phyloP scores from a whole-genome alignment of 2,797 vertebrate species.

The Acropternis orthonyx region DNA sequence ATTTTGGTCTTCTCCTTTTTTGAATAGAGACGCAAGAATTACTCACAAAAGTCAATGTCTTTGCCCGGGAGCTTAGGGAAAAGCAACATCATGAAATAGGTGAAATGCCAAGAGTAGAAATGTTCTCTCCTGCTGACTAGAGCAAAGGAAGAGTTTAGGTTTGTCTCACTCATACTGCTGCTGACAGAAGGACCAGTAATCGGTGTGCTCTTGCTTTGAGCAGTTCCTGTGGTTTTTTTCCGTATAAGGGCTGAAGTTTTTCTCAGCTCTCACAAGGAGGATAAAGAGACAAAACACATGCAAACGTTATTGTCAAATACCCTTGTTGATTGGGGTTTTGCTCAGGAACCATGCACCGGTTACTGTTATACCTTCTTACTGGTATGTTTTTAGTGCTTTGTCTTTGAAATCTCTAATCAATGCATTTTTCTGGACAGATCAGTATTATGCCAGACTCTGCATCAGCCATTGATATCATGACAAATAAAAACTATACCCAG shows the following conservation, averaged over 20 bases:
- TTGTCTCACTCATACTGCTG: background rate
- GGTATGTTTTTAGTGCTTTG: background rate
- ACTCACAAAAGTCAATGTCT: background rate
- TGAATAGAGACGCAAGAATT: background rate
- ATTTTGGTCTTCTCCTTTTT: no score
- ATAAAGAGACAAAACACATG: background rate
- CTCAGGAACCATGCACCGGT: background rate
- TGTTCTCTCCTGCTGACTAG: background rate
- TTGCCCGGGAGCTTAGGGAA: background rate
- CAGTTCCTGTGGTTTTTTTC: background rate
- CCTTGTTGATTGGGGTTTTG: background rate
- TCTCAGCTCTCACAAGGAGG: background rate
- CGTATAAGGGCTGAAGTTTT: background rate
- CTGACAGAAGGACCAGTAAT: background rate
- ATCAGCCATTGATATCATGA: background rate
- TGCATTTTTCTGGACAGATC: background rate
- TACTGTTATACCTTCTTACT: background rate
- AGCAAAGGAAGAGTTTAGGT: background rate
- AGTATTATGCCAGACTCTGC: background rate
- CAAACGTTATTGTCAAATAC: background rate
- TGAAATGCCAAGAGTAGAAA: background rate
- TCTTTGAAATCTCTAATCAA: background rate
- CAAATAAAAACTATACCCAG: background rate
- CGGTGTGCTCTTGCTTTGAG: background rate
- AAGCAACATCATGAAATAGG: background rate